Conservation (phyloP, 2,113 vertebrate genomes). For the Podocnemis expansa region DNA sequence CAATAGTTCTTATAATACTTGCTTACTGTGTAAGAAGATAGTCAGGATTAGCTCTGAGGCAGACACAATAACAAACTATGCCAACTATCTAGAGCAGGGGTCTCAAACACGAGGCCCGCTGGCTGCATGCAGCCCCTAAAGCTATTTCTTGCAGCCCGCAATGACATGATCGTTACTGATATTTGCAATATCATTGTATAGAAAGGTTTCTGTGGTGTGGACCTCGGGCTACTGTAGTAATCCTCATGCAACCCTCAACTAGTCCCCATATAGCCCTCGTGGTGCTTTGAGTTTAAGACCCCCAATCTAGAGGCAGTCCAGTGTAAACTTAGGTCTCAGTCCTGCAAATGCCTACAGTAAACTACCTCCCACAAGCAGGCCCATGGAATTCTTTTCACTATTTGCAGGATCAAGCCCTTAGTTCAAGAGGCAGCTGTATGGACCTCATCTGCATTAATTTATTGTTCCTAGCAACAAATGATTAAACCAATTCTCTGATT, state of each 20-base stretch:
- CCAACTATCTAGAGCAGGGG: constrained; percentile 46
- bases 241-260: no score
- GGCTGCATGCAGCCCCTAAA: no score
- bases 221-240: no score
- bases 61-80: not conserved
- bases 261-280: no score
- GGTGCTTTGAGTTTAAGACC: no score
- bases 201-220: no score
- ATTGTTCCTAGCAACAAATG: constrained; percentile 73
- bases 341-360: not conserved
- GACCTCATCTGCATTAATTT: constrained; percentile 63
- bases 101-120: no score
- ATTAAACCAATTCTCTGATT: constrained; percentile 79
- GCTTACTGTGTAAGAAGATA: constrained; percentile 40
- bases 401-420: not conserved
- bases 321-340: not conserved
- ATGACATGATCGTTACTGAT: no score
- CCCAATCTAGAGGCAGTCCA: constrained; percentile 35
- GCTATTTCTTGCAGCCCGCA: no score
- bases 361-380: not conserved
- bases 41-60: constrained; percentile 58
- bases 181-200: no score
- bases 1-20: constrained; percentile 58
- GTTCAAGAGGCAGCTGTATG: constrained; percentile 23
- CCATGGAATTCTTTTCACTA: not conserved